phyloP scores from a whole-genome alignment of 2,797 vertebrate species.

The Agapornis canus region DNA sequence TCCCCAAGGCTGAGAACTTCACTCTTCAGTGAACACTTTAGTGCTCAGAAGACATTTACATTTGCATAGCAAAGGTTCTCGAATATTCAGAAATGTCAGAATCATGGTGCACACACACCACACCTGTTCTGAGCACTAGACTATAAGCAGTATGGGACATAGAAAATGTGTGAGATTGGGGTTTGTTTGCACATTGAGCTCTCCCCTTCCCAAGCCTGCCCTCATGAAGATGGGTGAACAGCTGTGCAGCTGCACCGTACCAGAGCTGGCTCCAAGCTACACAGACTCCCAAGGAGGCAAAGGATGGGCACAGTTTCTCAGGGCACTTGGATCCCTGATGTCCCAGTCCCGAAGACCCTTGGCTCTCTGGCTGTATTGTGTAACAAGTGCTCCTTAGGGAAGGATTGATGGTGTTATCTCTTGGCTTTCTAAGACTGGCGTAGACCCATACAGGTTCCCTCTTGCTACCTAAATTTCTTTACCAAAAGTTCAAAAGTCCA shows the following conservation, averaged over 20 bases:
- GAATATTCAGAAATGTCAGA: neutral
- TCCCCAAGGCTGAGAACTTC: neutral
- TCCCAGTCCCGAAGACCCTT: neutral
- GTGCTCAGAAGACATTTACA: neutral
- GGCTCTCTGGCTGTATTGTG: neutral
- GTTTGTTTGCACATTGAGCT: neutral
- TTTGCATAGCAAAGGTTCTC: neutral
- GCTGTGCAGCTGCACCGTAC: neutral
- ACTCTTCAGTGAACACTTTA: neutral
- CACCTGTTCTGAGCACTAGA: neutral
- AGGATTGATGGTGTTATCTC: neutral
- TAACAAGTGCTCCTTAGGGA: neutral
- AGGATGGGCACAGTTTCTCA: neutral
- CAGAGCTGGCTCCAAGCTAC: neutral
- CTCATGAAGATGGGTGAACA: neutral
- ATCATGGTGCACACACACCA: fast-evolving
- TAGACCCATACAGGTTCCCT: neutral
- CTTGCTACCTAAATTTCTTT: neutral
- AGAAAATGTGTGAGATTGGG: fast-evolving
- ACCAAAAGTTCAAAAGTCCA: neutral
- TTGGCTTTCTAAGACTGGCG: neutral
- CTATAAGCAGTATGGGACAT: fast-evolving
- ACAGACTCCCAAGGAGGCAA: neutral
- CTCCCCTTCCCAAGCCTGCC: neutral
- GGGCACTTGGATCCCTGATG: neutral